Evolutionary conservation across 2,113 vertebrate genomes (phyloP).

Genomic region (Poecilia latipinna): DNA sequence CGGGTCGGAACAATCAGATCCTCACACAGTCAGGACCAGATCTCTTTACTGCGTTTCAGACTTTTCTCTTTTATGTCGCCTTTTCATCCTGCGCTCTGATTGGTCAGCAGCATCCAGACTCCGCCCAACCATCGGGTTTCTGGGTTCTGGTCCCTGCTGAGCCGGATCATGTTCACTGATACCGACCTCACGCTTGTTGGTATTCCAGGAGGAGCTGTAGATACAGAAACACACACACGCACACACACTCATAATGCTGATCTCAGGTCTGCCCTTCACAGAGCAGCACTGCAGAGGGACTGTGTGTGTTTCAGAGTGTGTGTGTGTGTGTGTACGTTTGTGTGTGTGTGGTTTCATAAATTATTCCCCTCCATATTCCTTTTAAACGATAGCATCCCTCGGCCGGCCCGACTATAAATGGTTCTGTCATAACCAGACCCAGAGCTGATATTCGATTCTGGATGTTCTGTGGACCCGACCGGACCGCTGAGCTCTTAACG

Average conservation of each 20-base stretch:
- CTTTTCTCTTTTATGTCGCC: neutral
- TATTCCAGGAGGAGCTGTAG: slow-evolving; percentile 5
- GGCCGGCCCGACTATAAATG: slow-evolving; percentile 72
- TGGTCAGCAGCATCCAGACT: neutral
- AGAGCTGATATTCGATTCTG: neutral
- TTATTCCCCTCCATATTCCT: slow-evolving; percentile 74
- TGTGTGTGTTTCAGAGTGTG: slow-evolving; percentile 18
- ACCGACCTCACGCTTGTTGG: slow-evolving; percentile 1
- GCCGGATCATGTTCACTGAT: neutral
- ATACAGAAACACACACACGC: slow-evolving; percentile 26
- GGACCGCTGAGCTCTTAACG: neutral
- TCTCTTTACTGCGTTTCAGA: no score
- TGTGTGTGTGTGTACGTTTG: slow-evolving; percentile 13
- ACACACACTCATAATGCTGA: slow-evolving; percentile 29
- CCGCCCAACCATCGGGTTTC: neutral
- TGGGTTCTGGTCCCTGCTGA: neutral
- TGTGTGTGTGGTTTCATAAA: slow-evolving; percentile 59
- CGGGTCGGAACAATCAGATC: no score
- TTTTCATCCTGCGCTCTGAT: neutral
- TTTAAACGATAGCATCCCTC: slow-evolving; percentile 75
- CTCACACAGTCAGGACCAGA: no score
- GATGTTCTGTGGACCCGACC: neutral
- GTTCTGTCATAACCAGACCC: slow-evolving; percentile 62
- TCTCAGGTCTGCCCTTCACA: neutral
- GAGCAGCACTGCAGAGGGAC: slow-evolving; percentile 1